Percentiles rank a stretch among this genome's conserved stretches.
Conservation (phyloP, 2,113 vertebrate species). For the Shinisaurus crocodilurus region DNA sequence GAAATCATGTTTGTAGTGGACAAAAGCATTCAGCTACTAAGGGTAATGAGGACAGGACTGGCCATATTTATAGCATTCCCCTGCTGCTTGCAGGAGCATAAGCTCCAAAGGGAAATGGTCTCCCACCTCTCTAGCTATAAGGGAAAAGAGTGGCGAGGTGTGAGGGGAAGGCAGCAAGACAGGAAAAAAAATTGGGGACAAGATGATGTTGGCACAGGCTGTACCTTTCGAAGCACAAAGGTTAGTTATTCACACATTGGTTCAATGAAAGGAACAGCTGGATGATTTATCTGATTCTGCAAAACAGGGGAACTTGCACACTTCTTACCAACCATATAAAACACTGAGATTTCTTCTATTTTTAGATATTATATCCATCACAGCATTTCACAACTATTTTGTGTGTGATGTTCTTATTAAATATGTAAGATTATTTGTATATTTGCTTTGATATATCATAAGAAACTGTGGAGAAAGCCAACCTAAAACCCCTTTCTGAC, state of each 20-base stretch:
- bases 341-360: not conserved
- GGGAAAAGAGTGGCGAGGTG: not conserved
- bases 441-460: not conserved
- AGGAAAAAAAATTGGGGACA: conserved; percentile 9
- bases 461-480: too few relatives aligned
- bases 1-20: not conserved
- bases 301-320: conserved; percentile 28
- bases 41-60: conserved; percentile 37
- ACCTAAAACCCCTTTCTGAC: too few relatives aligned
- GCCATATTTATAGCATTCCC: conserved; percentile 53
- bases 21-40: conserved; percentile 44
- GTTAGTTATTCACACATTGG: conserved; percentile 8
- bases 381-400: not conserved
- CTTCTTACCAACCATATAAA: fast-evolving
- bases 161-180: conserved; percentile 28
- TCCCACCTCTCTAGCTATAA: conserved; percentile 36
- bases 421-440: not conserved
- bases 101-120: conserved; percentile 47
- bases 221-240: conserved; percentile 34
- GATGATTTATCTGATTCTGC: conserved; percentile 14
- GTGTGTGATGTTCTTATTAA: not conserved
- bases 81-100: conserved; percentile 44
- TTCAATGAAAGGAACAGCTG: not conserved
- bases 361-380: not conserved
- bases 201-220: conserved; percentile 37